Percentiles rank a stretch among this genome's conserved stretches.
Evolutionary conservation across 2,113 vertebrate genomes (phyloP).

Genomic region (Uropsilus gracilis): DNA sequence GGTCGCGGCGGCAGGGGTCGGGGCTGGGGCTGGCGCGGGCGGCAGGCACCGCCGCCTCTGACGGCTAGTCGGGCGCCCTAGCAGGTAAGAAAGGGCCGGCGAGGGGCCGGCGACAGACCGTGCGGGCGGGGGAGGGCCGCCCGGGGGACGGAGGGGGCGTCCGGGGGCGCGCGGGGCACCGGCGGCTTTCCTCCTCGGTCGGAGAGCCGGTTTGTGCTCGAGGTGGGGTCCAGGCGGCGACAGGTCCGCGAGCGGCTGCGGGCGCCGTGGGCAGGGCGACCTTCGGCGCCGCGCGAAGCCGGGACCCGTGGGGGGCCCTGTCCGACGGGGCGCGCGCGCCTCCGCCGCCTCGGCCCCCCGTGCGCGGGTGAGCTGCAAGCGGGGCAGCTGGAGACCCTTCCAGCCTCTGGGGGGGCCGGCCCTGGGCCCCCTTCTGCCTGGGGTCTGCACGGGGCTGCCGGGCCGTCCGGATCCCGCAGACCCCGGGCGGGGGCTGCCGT

Average conservation of each 20-base stretch:
- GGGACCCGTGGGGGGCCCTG: background rate
- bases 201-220: background rate
- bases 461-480: background rate
- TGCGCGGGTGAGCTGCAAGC: background rate
- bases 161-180: background rate
- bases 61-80: constrained; percentile 51
- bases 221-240: background rate
- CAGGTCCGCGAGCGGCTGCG: constrained; percentile 31
- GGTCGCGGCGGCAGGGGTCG: constrained; percentile 57
- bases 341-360: background rate
- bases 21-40: constrained; percentile 73
- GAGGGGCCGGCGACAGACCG: background rate
- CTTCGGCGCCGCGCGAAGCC: background rate
- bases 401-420: background rate
- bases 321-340: constrained; percentile 48
- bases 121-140: background rate
- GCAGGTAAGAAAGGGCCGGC: constrained; percentile 68
- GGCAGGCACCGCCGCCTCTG: constrained; percentile 63
- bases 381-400: background rate
- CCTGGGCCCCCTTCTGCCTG: background rate
- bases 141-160: background rate
- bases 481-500: constrained; percentile 6
- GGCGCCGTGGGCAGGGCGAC: background rate
- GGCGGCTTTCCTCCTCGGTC: background rate
- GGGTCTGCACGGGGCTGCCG: background rate